Evolutionary conservation across 2,797 vertebrate species (phyloP).

Genomic region (Astyanax mexicanus): DNA sequence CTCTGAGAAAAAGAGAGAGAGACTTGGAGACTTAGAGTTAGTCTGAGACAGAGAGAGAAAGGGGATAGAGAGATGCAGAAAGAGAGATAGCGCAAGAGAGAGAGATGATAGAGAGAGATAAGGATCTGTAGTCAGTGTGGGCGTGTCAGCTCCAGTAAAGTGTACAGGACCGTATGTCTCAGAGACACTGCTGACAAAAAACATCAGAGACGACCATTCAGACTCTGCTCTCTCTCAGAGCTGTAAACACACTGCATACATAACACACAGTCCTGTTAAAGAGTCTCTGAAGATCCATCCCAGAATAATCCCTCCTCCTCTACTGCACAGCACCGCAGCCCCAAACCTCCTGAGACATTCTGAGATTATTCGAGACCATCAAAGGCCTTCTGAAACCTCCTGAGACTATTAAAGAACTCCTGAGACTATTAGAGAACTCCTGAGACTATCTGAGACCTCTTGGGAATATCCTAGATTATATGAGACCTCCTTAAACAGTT

Average conservation of each 20-base stretch:
- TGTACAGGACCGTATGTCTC: slow-evolving; percentile 67
- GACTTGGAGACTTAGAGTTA: slow-evolving; percentile 6
- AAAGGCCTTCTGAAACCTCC: no score
- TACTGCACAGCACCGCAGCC: no score
- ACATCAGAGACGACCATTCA: slow-evolving; percentile 46
- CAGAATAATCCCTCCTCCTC: not conserved
- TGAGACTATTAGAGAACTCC: no score
- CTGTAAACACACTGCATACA: slow-evolving; percentile 36
- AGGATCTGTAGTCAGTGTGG: slow-evolving; percentile 14
- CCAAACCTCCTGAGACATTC: no score
- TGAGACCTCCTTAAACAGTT: no score
- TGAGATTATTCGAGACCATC: no score
- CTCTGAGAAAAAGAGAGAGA: not conserved
- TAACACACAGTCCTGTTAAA: slow-evolving; percentile 33
- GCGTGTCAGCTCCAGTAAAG: slow-evolving; percentile 57
- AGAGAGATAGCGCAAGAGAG: not conserved
- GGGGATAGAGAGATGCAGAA: not conserved
- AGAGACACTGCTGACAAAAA: slow-evolving; percentile 44
- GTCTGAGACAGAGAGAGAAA: no score
- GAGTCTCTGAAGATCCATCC: not conserved
- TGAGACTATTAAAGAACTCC: no score
- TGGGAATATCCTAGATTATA: no score
- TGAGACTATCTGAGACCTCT: no score
- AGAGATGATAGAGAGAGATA: not conserved
- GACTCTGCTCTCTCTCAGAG: slow-evolving; percentile 43